Percentiles rank a stretch among this genome's conserved stretches.
Evolutionary conservation across 2,113 vertebrate genomes (phyloP).

Genomic region (Laticauda colubrina): DNA sequence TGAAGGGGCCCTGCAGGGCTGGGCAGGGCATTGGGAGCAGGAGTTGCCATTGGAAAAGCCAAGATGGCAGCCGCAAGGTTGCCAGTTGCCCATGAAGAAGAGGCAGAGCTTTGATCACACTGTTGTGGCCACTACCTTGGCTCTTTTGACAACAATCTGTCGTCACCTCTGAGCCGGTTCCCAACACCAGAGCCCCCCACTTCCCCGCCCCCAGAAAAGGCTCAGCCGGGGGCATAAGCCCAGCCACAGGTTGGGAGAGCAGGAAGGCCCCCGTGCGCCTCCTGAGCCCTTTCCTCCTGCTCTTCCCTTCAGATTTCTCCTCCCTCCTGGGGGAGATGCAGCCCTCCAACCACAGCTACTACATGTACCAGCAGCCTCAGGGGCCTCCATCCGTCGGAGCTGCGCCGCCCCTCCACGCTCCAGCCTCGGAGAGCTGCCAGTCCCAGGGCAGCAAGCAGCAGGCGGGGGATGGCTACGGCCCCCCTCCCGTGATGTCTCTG

Average conservation of each 20-base stretch:
- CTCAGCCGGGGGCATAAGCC: neutral
- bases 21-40: neutral
- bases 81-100: too few species aligned
- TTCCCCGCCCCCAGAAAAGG: neutral
- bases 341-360: conserved; percentile 79
- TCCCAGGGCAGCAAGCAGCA: conserved; percentile 69
- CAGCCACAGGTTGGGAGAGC: neutral
- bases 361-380: conserved; percentile 78
- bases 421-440: conserved; percentile 77
- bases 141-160: too few species aligned
- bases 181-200: neutral
- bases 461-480: conserved; percentile 69
- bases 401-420: conserved; percentile 84
- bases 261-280: neutral
- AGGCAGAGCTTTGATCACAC: neutral
- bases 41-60: neutral
- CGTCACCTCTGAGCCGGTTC: neutral
- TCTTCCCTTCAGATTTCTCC: conserved; percentile 67
- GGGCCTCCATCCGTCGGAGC: conserved; percentile 59
- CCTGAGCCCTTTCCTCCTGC: conserved; percentile 29
- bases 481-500: conserved; percentile 72
- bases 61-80: neutral
- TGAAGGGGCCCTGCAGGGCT: neutral
- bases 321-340: conserved; percentile 76
- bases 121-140: neutral